A percentile compares a stretch with the other conserved stretches of the same genome.
Conservation (phyloP, 2,888 invertebrate species). For the Pristionchus exspectatus region DNA sequence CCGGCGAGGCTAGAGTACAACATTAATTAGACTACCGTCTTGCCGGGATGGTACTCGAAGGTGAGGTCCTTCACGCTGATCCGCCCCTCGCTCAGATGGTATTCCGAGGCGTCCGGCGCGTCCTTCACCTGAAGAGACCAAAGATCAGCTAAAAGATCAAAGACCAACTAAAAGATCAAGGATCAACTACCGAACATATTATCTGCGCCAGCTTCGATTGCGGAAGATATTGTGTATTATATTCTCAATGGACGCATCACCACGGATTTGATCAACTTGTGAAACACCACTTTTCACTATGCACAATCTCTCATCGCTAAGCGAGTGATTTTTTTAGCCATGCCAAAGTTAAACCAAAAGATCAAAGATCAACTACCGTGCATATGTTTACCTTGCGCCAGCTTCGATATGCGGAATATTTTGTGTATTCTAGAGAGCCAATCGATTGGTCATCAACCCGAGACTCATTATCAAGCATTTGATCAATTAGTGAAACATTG, state of each 20-base stretch:
- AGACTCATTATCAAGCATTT: too few relatives aligned
- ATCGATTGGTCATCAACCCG: too few relatives aligned
- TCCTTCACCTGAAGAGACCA: constrained; percentile 81
- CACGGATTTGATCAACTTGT: background rate
- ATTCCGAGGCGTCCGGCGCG: constrained; percentile 87
- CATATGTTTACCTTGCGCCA: too few relatives aligned
- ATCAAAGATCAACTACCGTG: too few relatives aligned
- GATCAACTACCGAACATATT: background rate
- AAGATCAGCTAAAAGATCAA: background rate
- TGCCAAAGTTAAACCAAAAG: too few relatives aligned
- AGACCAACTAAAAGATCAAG: background rate
- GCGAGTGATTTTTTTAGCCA: too few relatives aligned
- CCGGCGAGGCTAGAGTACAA: background rate
- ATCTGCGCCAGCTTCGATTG: background rate
- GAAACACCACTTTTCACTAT: background rate
- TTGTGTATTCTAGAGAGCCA: too few relatives aligned
- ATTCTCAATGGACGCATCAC: background rate
- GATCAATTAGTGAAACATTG: too few relatives aligned
- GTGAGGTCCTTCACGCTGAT: constrained; percentile 93
- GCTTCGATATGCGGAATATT: too few relatives aligned
- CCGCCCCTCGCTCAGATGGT: constrained; percentile 84
- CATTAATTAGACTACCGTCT: constrained; percentile 59
- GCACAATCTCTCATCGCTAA: background rate
- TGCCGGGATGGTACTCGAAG: constrained; percentile 90
- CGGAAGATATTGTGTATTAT: too few relatives aligned